phyloP scores from a whole-genome alignment of 64 coral and sea anemone species.

The Stylophora pistillata region DNA sequence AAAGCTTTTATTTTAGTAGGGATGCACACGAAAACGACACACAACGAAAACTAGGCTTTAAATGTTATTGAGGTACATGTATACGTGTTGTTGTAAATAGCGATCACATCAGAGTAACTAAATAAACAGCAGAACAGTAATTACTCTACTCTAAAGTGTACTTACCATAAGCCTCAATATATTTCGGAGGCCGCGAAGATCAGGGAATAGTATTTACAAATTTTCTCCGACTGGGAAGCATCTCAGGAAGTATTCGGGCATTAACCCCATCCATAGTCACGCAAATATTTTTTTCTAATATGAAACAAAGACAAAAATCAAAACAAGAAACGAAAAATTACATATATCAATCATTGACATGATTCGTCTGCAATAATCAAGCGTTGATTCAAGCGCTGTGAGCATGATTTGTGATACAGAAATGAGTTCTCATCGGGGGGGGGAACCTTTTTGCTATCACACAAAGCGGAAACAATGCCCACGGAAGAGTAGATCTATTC shows the following conservation, averaged over 20 bases:
- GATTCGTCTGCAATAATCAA: background rate
- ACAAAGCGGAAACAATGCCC: background rate
- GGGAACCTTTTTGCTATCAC: background rate
- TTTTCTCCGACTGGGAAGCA: background rate
- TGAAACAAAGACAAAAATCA: background rate
- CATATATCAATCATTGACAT: background rate
- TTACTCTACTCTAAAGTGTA: background rate
- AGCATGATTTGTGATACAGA: background rate
- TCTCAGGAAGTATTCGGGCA: background rate
- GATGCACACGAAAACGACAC: background rate
- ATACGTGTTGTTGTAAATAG: background rate
- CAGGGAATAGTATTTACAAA: background rate
- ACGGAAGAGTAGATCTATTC: background rate
- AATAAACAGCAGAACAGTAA: background rate
- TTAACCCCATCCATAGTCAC: background rate
- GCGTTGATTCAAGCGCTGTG: background rate
- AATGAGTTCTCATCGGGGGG: background rate
- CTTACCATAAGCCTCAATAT: background rate
- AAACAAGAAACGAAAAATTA: background rate
- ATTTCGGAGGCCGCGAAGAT: background rate
- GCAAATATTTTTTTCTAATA: background rate
- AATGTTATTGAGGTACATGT: background rate
- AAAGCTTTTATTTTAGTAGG: background rate
- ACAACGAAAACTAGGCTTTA: background rate
- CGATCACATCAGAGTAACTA: background rate